Percentiles rank a stretch among this genome's conserved stretches.
Evolutionary conservation across 2,888 invertebrate species (phyloP).

Genomic region (Phaedon cochleariae): DNA sequence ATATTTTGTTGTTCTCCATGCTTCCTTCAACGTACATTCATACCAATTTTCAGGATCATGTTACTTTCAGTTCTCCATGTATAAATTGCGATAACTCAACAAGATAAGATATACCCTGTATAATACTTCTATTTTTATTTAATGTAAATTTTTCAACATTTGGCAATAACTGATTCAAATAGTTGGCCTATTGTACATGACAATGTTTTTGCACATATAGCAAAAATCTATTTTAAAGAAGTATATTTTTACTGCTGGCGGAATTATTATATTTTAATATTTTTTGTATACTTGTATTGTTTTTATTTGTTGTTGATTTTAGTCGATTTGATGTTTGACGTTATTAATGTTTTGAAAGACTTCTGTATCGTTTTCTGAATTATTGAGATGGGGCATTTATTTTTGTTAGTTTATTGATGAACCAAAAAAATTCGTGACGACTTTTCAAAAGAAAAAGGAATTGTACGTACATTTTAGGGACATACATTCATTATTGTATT

Average conservation of each 20-base stretch:
- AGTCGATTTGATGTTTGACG: not conserved
- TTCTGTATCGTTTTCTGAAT: conserved; percentile 11
- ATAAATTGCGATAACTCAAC: too few relatives aligned
- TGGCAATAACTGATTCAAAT: conserved; percentile 13
- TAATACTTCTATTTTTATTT: too few relatives aligned
- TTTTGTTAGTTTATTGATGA: not conserved
- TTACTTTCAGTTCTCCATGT: too few relatives aligned
- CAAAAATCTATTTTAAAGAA: conserved; percentile 20
- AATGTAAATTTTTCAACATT: too few relatives aligned
- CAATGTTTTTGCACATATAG: not conserved
- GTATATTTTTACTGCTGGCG: conserved; percentile 27
- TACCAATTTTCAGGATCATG: too few relatives aligned
- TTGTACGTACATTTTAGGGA: not conserved
- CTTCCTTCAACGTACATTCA: too few relatives aligned
- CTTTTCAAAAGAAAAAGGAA: not conserved
- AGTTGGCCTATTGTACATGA: conserved; percentile 12
- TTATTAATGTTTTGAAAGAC: conserved; percentile 9
- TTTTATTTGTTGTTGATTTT: conserved; percentile 8
- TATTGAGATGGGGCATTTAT: not conserved
- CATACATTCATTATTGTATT: not conserved
- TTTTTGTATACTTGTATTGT: conserved; percentile 16
- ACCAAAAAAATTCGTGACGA: not conserved
- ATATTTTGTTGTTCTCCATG: too few relatives aligned
- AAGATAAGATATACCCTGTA: too few relatives aligned
- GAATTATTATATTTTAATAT: conserved; percentile 22